Conservation (phyloP, 2,888 invertebrate genomes). For the Dynastes tityus region DNA sequence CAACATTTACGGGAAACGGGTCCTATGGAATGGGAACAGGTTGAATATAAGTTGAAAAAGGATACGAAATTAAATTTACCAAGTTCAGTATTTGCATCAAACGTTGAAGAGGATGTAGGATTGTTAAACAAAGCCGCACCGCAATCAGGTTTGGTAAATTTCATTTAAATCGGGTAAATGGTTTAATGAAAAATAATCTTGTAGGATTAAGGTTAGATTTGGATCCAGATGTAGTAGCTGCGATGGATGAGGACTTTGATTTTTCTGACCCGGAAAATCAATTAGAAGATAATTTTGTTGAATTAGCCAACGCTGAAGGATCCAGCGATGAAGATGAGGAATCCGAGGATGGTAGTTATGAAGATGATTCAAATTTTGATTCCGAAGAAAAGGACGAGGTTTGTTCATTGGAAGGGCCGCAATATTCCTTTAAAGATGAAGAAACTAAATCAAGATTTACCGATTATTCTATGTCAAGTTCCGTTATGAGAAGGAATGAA, state of each 20-base stretch:
- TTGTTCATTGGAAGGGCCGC: constrained; percentile 69
- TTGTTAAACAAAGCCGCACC: constrained; percentile 88
- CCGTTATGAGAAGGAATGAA: constrained; percentile 88
- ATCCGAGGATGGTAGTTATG: constrained; percentile 65
- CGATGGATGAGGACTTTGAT: constrained; percentile 94
- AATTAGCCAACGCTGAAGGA: constrained; percentile 80
- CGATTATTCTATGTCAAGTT: constrained; percentile 94
- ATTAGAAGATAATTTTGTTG: constrained; percentile 94
- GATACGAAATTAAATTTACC: constrained; percentile 74
- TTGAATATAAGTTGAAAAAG: constrained; percentile 61
- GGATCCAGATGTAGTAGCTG: constrained; percentile 95
- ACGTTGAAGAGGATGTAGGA: constrained; percentile 88
- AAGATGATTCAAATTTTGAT: constrained; percentile 61
- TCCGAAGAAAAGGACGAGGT: constrained; percentile 71
- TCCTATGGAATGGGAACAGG: constrained; percentile 73
- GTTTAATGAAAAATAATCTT: constrained; percentile 33
- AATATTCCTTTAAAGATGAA: constrained; percentile 74
- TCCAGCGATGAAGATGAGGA: constrained; percentile 70
- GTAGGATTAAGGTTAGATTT: constrained; percentile 78
- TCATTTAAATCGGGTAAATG: neutral
- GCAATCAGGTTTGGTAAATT: constrained; percentile 72
- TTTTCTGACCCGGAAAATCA: constrained; percentile 87
- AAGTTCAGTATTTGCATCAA: constrained; percentile 91
- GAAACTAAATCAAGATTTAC: constrained; percentile 93
- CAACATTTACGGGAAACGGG: constrained; percentile 86